These are phyloP conservation scores for Acromyrmex echinatior DNA, from an alignment of 1,140 invertebrate species.

Conservation along the genomic window DNA sequence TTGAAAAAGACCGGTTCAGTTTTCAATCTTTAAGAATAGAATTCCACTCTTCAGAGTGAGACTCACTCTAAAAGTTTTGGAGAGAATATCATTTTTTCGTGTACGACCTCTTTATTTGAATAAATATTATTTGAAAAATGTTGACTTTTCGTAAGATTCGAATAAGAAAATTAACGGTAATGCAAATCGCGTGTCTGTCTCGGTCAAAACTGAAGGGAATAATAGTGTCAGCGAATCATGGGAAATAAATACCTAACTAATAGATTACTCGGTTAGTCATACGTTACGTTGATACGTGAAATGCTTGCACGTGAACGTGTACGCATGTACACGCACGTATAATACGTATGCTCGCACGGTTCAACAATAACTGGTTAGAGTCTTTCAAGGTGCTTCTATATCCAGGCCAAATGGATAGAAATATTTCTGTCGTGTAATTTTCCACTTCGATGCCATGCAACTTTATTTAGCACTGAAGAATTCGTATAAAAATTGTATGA, in stretches of 20 bases:
- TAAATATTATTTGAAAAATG: not conserved
- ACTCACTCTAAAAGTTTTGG: too few relatives aligned
- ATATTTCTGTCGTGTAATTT: slow-evolving; percentile 9
- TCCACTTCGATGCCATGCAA: not conserved
- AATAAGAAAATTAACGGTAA: not conserved
- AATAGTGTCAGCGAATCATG: slow-evolving; percentile 34
- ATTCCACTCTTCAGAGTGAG: too few relatives aligned
- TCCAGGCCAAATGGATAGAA: slow-evolving; percentile 10
- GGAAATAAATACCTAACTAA: slow-evolving; percentile 35
- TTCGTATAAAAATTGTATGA: not conserved
- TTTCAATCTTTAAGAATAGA: too few relatives aligned
- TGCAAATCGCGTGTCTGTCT: not conserved
- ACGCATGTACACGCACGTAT: not conserved
- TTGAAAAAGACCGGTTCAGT: too few relatives aligned
- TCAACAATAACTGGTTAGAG: slow-evolving; percentile 46
- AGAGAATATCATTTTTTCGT: too few relatives aligned
- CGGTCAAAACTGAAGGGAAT: not conserved
- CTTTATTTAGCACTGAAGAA: not conserved
- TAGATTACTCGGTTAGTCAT: slow-evolving; percentile 67
- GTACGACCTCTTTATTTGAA: not conserved
- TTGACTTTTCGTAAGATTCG: not conserved
- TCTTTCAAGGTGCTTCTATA: slow-evolving; percentile 45
- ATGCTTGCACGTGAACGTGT: not conserved
- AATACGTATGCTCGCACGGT: not conserved
- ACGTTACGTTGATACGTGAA: slow-evolving; percentile 26